Conservation (phyloP, 2,797 vertebrate genomes). For the Cossypha dichroa region DNA sequence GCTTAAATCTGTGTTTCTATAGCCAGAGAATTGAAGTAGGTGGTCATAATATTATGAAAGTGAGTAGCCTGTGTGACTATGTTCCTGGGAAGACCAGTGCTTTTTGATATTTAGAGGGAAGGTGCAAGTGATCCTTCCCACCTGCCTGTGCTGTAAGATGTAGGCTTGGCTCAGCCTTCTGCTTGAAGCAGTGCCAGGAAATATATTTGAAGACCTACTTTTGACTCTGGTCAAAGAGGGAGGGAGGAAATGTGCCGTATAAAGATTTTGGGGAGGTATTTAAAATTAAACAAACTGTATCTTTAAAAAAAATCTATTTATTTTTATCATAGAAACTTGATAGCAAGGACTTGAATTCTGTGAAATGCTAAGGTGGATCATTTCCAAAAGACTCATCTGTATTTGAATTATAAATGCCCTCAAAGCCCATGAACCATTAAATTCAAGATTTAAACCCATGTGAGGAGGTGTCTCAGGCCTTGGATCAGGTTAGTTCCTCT, state of each 20-base stretch:
- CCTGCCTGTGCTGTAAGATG: background rate
- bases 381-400: background rate
- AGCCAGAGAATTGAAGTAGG: background rate
- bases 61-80: background rate
- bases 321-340: background rate
- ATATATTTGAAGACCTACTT: background rate
- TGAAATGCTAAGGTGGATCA: background rate
- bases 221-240: background rate
- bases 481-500: fast-evolving
- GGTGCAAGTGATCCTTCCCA: background rate
- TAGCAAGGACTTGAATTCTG: background rate
- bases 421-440: background rate
- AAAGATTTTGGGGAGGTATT: background rate
- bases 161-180: background rate
- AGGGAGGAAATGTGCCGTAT: background rate
- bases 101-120: background rate
- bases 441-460: background rate
- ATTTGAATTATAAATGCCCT: background rate
- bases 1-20: background rate
- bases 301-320: background rate
- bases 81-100: background rate
- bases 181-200: background rate
- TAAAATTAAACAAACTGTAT: background rate
- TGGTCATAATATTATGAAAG: background rate
- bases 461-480: background rate